Conservation (phyloP, 2,888 invertebrate genomes). For the Onthophagus sagittarius region DNA sequence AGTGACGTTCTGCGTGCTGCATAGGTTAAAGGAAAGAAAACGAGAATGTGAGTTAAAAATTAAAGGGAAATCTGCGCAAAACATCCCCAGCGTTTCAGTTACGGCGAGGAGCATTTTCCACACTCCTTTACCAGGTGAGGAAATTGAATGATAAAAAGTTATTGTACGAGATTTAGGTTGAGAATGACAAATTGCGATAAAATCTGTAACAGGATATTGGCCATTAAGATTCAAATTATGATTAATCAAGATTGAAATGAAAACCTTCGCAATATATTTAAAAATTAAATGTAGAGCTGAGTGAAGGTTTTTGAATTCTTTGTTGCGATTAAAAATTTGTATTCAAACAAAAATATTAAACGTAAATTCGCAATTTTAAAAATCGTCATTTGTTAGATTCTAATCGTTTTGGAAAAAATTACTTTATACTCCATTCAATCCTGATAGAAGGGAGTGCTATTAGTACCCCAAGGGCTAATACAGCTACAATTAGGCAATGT, state of each 20-base stretch:
- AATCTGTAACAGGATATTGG: neutral
- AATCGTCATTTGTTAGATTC: too few species aligned
- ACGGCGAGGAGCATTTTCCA: constrained; percentile 30
- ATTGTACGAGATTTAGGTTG: neutral
- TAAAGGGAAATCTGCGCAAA: constrained; percentile 44
- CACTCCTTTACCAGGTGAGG: constrained; percentile 31
- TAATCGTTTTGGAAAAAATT: too few species aligned
- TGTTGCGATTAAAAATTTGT: neutral
- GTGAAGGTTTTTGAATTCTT: neutral
- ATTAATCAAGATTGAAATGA: neutral
- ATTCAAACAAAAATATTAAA: neutral
- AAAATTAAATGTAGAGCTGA: neutral
- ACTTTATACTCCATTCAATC: too few species aligned
- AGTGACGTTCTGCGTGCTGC: constrained; percentile 52
- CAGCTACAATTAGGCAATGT: too few species aligned
- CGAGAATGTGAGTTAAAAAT: constrained; percentile 53
- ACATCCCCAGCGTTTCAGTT: constrained; percentile 22
- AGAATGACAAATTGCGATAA: neutral
- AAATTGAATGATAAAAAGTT: neutral
- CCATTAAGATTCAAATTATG: neutral
- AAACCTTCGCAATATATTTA: neutral
- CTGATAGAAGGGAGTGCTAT: too few species aligned
- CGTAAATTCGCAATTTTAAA: too few species aligned
- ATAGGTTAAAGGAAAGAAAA: constrained; percentile 44
- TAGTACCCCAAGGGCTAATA: too few species aligned